A percentile compares a stretch with the other conserved stretches of the same genome.
Conservation (phyloP, 2,113 vertebrate genomes). For the Amblyopsis rosae region DNA sequence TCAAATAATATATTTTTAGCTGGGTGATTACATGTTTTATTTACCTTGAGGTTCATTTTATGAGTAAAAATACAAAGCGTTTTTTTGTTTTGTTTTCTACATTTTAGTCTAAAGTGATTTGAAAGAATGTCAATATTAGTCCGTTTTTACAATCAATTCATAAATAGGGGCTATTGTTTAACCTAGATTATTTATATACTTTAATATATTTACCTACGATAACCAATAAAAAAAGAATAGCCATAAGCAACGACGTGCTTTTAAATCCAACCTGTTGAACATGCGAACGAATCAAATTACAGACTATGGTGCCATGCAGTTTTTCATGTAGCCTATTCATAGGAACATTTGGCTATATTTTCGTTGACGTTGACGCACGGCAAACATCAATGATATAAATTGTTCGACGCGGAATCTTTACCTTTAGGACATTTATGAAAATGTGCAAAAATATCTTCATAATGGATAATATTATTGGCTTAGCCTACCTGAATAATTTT, state of each 20-base stretch:
- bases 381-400: not conserved
- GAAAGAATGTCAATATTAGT: not conserved
- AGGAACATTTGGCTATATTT: not conserved
- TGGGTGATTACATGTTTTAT: not conserved
- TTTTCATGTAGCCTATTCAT: too few relatives aligned
- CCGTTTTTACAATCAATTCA: too few relatives aligned
- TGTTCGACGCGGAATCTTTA: not conserved
- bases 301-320: not conserved
- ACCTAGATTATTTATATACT: too few relatives aligned
- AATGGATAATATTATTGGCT: not conserved
- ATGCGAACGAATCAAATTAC: not conserved
- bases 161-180: too few relatives aligned
- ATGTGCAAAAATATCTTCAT: not conserved
- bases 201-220: too few relatives aligned
- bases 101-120: not conserved
- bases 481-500: constrained; percentile 64
- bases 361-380: not conserved
- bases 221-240: too few relatives aligned
- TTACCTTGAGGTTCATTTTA: not conserved
- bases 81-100: not conserved
- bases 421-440: not conserved
- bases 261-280: too few relatives aligned
- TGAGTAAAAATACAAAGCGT: not conserved
- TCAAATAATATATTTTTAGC: not conserved
- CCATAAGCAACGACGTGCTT: too few relatives aligned